Base-by-base conservation (phyloP, 2,888 invertebrate species). In the Carterocephalus palaemon region DNA sequence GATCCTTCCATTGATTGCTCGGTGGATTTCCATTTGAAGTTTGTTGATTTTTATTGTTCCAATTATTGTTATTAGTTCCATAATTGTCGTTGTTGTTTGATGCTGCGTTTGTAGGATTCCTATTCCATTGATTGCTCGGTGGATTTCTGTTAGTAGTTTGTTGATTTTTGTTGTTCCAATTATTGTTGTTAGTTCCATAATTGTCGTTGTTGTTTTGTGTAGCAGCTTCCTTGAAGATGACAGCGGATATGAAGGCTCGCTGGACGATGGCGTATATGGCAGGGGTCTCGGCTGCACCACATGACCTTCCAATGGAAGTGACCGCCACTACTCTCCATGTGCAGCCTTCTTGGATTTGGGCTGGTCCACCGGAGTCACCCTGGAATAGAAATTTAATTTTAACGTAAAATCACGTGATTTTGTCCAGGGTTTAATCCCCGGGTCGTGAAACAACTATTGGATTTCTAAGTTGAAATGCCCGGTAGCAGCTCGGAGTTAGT, bases 351-450 rank as follows among this genome's bases (percentile, higher is more conserved):
- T 74, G 76, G 1, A 81, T 51, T 50, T 84, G 83, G 0, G 77
- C 81, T 2, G 85, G 85, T 0, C 86, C 85, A 0, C 85, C 86
- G 0, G 84, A 84, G 41, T 86, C 86, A 33, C 86, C 86, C 86
- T 86, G 67, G 4, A 36, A 17, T 2, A 7, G 10, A n/a, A 41
- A 40, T 10, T 22, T n/a, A 37, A 15, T n/a, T 36, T 3, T 20
- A 13, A 1, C 4, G 26, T 4, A n/a, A n/a, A n/a, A n/a, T n/a
- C n/a, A n/a, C n/a, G n/a, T n/a, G n/a, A n/a, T n/a, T n/a, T n/a
- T n/a, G n/a, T n/a, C n/a, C n/a, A n/a, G n/a, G n/a, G n/a, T n/a
- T n/a, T n/a, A n/a, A n/a, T n/a, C n/a, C n/a, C n/a, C n/a, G n/a
- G n/a, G n/a, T n/a, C n/a, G n/a, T n/a, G n/a, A n/a, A n/a, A n/a